These are phyloP conservation scores for Eudemis profundana DNA, from an alignment of 2,888 invertebrate species.

Conservation along the genomic window DNA sequence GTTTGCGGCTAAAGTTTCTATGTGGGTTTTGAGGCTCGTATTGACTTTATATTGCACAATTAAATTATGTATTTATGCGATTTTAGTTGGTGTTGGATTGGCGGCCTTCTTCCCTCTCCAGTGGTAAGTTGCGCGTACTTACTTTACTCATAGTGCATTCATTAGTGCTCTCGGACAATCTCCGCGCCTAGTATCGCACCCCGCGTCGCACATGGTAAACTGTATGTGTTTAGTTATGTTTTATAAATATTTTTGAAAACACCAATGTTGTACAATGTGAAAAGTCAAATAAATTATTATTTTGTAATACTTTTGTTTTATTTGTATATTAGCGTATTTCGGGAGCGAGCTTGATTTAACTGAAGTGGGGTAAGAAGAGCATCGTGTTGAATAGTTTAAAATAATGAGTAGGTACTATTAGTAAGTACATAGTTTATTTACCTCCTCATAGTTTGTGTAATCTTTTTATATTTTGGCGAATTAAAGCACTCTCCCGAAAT, in stretches of 20 bases:
- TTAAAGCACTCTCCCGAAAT: no score
- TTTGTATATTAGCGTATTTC: slow-evolving; percentile 47
- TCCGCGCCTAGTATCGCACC: background rate
- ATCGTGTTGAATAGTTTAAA: no score
- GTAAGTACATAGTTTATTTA: no score
- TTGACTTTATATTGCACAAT: background rate
- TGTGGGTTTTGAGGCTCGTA: background rate
- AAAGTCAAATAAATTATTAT: slow-evolving; percentile 57
- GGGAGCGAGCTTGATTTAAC: background rate
- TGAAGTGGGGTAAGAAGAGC: no score
- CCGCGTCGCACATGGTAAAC: slow-evolving; percentile 45
- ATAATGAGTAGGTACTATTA: no score
- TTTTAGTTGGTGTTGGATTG: slow-evolving; percentile 72
- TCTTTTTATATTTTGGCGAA: no score
- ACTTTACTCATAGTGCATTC: slow-evolving; percentile 70
- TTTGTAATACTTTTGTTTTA: slow-evolving; percentile 65
- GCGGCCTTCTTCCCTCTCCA: slow-evolving; percentile 48
- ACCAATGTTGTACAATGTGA: slow-evolving; percentile 59
- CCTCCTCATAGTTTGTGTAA: no score
- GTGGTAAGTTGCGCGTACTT: slow-evolving; percentile 79
- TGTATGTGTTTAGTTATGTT: slow-evolving; percentile 46
- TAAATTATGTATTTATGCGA: slow-evolving; percentile 49
- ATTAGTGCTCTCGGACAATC: slow-evolving; percentile 53
- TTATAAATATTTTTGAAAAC: slow-evolving; percentile 46
- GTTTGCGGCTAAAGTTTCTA: background rate